Evolutionary conservation across 2,113 vertebrate genomes (phyloP).

Genomic region (Calyptommatus sinebrachiatus): DNA sequence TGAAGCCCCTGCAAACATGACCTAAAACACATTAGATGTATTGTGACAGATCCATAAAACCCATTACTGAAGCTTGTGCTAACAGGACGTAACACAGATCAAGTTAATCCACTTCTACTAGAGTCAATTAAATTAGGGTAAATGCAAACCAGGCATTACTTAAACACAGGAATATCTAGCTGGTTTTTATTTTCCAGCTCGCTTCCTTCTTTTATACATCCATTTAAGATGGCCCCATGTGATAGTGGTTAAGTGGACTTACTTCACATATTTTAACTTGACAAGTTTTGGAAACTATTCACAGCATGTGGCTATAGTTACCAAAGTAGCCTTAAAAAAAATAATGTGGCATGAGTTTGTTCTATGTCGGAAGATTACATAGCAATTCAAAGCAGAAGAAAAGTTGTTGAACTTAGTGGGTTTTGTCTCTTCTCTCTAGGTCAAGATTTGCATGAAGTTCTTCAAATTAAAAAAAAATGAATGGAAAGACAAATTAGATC

Average conservation of each 20-base stretch:
- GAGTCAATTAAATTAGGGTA: too few species aligned
- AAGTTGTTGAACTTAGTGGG: not conserved
- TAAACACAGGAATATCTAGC: accelerated
- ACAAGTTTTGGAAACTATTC: slow-evolving; percentile 26
- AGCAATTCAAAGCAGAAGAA: slow-evolving; percentile 29
- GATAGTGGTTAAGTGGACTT: slow-evolving; percentile 17
- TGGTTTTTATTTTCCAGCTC: not conserved
- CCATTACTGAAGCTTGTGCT: too few species aligned
- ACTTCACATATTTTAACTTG: slow-evolving; percentile 12
- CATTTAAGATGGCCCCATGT: not conserved
- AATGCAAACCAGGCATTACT: not conserved
- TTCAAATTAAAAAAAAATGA: accelerated
- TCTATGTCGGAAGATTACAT: not conserved
- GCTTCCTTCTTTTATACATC: accelerated
- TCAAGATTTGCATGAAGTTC: accelerated
- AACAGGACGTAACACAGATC: too few species aligned
- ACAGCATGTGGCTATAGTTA: slow-evolving; percentile 28
- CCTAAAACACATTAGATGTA: too few species aligned
- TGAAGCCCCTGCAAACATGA: too few species aligned
- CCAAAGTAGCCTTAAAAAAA: not conserved
- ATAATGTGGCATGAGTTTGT: slow-evolving; percentile 12
- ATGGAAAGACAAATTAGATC: not conserved
- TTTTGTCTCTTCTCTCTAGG: not conserved
- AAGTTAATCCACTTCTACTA: too few species aligned
- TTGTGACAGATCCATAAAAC: too few species aligned